Evolutionary conservation across 1,140 invertebrate genomes (phyloP).

Genomic region (Rhizoglyphus robini): DNA sequence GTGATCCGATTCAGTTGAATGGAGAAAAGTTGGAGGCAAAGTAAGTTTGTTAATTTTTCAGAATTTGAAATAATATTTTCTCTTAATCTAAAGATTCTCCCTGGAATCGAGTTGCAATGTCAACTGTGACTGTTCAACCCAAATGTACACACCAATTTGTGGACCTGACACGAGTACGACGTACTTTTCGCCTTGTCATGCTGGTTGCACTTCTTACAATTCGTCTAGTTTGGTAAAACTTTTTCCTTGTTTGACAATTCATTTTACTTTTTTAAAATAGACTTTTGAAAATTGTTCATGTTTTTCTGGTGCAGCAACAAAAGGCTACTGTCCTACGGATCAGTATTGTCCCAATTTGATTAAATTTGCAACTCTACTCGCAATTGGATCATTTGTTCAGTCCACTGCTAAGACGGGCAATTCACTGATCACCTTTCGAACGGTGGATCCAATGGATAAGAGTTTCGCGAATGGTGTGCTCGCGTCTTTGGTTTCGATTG

Average conservation of each 20-base stretch:
- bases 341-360: neutral
- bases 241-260: too few species aligned
- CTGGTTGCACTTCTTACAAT: conserved; percentile 46
- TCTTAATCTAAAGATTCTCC: too few species aligned
- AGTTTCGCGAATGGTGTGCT: neutral
- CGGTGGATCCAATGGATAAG: conserved; percentile 1
- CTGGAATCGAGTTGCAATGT: too few species aligned
- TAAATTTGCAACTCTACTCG: neutral
- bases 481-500: neutral
- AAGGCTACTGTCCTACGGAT: conserved; percentile 27
- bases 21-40: conserved; percentile 29
- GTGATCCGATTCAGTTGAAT: conserved; percentile 42
- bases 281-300: neutral
- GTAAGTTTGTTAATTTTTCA: too few species aligned
- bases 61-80: too few species aligned
- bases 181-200: conserved; percentile 75
- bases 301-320: conserved; percentile 5
- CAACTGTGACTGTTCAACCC: conserved; percentile 29
- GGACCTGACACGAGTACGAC: conserved; percentile 48
- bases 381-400: neutral
- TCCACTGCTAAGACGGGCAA: conserved; percentile 25
- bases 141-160: conserved; percentile 49
- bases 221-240: neutral
- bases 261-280: too few species aligned
- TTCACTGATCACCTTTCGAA: conserved; percentile 30